Conservation (phyloP, 2,113 vertebrate genomes). For the Meriones unguiculatus region DNA sequence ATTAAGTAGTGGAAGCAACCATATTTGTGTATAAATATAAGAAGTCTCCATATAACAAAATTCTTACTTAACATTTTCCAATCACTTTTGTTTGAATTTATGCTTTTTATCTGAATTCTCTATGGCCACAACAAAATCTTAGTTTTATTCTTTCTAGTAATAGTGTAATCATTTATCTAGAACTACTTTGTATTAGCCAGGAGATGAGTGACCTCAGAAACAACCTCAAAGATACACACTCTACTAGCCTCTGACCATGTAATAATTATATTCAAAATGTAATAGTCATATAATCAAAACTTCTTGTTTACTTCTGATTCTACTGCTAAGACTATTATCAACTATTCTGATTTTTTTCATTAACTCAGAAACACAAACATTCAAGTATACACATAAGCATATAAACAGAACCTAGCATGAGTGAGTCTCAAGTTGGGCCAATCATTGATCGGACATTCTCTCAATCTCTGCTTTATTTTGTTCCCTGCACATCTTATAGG, state of each 20-base stretch:
- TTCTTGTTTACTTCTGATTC: not conserved
- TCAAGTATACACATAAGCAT: not conserved
- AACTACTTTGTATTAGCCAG: not conserved
- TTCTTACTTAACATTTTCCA: not conserved
- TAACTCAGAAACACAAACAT: not conserved
- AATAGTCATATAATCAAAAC: not conserved
- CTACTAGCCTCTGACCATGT: too few species aligned
- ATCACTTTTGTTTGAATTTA: not conserved
- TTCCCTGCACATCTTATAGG: too few species aligned
- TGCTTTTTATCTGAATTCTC: not conserved
- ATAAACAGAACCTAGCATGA: not conserved
- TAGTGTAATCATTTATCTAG: not conserved
- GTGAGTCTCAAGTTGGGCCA: too few species aligned
- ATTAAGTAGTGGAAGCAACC: slow-evolving; percentile 10
- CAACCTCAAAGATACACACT: not conserved
- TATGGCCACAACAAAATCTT: not conserved
- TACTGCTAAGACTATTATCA: not conserved
- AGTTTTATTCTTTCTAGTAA: not conserved
- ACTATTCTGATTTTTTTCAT: not conserved
- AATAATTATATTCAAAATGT: not conserved
- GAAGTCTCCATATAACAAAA: not conserved
- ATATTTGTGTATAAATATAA: not conserved
- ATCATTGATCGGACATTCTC: too few species aligned
- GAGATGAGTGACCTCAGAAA: not conserved
- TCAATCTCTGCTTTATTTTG: too few species aligned